These are phyloP conservation scores for Dromaius novaehollandiae DNA, from an alignment of 2,113 vertebrate species.

Conservation along the genomic window DNA sequence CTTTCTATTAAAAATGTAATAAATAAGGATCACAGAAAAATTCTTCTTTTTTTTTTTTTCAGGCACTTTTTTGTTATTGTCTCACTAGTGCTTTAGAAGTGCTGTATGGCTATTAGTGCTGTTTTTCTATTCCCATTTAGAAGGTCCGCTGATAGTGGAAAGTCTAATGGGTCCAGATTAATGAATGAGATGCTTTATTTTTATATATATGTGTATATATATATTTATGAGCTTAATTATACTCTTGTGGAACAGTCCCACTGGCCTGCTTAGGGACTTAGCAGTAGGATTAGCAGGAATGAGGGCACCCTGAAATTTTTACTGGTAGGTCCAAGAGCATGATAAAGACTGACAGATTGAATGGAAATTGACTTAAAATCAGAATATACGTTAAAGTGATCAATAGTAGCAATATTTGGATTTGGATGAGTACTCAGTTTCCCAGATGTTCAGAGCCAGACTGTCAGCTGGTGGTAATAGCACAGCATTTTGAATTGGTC, in stretches of 20 bases:
- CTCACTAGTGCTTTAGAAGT: constrained; percentile 31
- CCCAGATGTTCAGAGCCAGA: neutral
- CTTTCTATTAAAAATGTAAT: constrained; percentile 82
- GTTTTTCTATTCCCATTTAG: neutral
- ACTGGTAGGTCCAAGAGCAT: neutral
- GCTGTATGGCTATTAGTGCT: neutral
- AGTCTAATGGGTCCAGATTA: neutral
- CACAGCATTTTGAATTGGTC: neutral
- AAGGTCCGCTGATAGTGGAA: neutral
- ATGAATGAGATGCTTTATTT: neutral
- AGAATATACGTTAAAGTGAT: neutral
- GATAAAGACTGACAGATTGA: neutral
- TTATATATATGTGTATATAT: neutral
- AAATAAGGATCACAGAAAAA: constrained; percentile 74
- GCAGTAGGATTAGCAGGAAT: neutral
- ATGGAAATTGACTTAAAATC: neutral
- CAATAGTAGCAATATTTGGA: neutral
- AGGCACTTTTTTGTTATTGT: neutral
- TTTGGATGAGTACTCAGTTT: neutral
- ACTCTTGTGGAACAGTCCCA: neutral
- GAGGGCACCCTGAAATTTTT: neutral
- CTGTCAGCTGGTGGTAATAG: neutral
- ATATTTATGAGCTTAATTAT: constrained; percentile 12
- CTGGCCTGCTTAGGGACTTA: neutral
- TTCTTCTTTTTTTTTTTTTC: neutral